phyloP scores from a whole-genome alignment of 2,888 invertebrate genomes.

The Eremobia ochroleuca region DNA sequence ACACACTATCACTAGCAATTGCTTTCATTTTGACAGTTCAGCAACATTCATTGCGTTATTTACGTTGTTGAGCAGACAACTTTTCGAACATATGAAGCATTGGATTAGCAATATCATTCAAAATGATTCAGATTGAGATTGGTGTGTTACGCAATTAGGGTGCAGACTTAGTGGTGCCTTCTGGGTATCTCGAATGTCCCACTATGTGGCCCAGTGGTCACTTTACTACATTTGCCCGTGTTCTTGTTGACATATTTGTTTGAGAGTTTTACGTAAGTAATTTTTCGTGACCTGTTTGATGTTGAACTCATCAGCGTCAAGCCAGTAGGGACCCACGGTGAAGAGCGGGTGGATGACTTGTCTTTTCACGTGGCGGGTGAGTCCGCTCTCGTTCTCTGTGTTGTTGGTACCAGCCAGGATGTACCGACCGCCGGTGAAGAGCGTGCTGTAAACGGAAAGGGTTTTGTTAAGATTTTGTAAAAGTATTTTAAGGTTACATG shows the following conservation, averaged over 20 bases:
- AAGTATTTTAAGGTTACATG: background rate
- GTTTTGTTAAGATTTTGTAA: background rate
- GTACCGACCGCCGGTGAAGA: conserved; percentile 77
- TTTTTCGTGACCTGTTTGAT: conserved; percentile 77
- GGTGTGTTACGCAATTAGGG: too few relatives aligned
- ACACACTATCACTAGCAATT: too few relatives aligned
- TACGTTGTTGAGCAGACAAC: too few relatives aligned
- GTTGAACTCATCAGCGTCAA: conserved; percentile 76
- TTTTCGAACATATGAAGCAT: too few relatives aligned
- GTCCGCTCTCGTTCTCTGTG: conserved; percentile 77
- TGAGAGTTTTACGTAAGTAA: background rate
- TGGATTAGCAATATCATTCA: too few relatives aligned
- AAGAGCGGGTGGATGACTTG: conserved; percentile 85
- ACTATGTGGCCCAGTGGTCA: background rate
- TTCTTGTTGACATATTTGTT: background rate
- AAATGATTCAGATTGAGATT: too few relatives aligned
- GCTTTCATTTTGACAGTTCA: too few relatives aligned
- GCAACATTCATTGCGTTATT: too few relatives aligned
- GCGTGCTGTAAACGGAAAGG: conserved; percentile 72
- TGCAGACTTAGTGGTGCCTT: background rate
- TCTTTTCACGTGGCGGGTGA: conserved; percentile 77
- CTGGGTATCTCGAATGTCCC: background rate
- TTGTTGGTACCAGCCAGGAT: conserved; percentile 85
- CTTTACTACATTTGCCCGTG: background rate
- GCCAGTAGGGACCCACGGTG: conserved; percentile 87